These are phyloP conservation scores for Machaerirhynchus nigripectus DNA, from an alignment of 2,113 vertebrate genomes.

Conservation along the genomic window DNA sequence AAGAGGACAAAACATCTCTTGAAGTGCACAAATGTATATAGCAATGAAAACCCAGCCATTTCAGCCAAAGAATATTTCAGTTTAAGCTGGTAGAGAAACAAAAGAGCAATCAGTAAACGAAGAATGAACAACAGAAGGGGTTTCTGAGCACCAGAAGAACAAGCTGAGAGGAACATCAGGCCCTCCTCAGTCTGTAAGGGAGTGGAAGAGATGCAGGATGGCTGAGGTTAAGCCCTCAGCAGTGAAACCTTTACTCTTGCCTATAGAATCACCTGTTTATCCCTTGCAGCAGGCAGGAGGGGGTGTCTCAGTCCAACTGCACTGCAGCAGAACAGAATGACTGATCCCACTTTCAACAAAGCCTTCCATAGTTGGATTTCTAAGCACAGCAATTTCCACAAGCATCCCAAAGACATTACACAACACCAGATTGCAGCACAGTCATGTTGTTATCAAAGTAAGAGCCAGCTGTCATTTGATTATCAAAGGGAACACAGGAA, in stretches of 20 bases:
- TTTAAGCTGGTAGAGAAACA: background rate
- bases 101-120: background rate
- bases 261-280: background rate
- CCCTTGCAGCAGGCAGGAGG: background rate
- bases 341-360: background rate
- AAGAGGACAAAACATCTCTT: background rate
- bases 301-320: background rate
- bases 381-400: background rate
- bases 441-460: background rate
- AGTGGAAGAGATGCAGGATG: background rate
- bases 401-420: background rate
- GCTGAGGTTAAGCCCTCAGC: background rate
- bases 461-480: constrained; percentile 19
- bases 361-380: background rate
- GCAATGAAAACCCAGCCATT: background rate
- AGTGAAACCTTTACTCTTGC: background rate
- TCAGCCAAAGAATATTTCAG: background rate
- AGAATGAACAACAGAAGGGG: background rate
- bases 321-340: background rate
- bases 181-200: background rate
- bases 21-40: background rate
- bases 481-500: constrained; percentile 29
- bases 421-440: background rate
- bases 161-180: background rate
- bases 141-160: background rate